Base-by-base conservation (phyloP, 2,113 vertebrate genomes). In the Gadus macrocephalus region DNA sequence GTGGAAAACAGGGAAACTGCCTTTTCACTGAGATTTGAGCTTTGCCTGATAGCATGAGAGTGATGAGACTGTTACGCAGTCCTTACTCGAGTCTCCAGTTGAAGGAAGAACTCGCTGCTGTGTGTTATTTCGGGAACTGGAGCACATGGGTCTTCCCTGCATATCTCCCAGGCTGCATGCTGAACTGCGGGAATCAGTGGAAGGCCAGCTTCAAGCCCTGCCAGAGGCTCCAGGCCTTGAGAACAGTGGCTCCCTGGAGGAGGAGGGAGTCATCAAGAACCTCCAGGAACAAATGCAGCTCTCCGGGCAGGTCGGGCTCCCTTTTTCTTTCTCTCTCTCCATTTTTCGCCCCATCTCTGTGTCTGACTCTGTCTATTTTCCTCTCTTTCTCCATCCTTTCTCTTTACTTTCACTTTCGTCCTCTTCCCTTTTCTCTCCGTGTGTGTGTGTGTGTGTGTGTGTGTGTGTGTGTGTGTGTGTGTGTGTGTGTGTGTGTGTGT, bases 231-330 rank as follows among this genome's bases (percentile, higher is more conserved):
- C 86, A 59, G 77, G 81, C 28, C 35, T 62, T 62, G 92, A 83
- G 72, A 83, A 68, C 66, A 90, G 86, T 38, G 19, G 88, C 69
- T 22, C 76, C 5, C 66, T 82, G 82, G 80, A 88, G 67, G 94
- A 94, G 72, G 91, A 92, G 16, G 79, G 78, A 2, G 27, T 89
- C 64, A 69, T 95, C 71, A 92, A 49, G 87, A 94, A 92, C 75
- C 93, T 98, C 66, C 91, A 93, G 74, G 94, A 97, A 20, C 96
- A 98, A 2, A 78, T 98, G 53, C 89, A 88, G 62, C 87, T 94
- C 70, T 89, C 85, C 62, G 92, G 91, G 72, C 88, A 94, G 87
- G 97, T 98, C 25, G 31, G 19, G 14, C 64, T 1, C 64, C 38
- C 49, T 17, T 22, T 19, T 66, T 49, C 8, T 35, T 53, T 22